Evolutionary conservation across 2,888 invertebrate genomes (phyloP), one percentile per base, ranked within the genome.

Genomic region (Scaptomyza cyrtandrae): DNA sequence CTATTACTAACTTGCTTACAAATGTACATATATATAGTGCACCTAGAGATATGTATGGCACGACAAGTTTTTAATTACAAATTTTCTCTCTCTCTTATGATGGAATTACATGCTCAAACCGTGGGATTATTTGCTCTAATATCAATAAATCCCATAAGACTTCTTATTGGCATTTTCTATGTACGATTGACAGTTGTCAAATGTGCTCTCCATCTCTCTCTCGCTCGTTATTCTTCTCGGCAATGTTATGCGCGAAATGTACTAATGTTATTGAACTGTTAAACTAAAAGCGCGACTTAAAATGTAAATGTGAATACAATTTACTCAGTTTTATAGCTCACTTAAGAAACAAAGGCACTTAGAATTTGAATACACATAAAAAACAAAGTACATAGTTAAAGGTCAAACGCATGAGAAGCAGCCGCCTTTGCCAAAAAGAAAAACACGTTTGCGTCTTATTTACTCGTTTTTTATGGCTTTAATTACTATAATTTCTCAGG

Each of bases 401-500:
- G 62, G 61, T 71, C 54, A 63, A 46, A 53, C 14, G 45, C 57
- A 45, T 49, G 24, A 24, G 46, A 53, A 19, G 24, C 33, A 19
- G 24, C 29, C n/a, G 37, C 35, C 50, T 53, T 31, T 49, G 61
- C 37, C 14, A 45, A 48, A 35, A 63, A 71, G 64, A 80, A 78
- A 82, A 86, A 86, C 74, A 52, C 64, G 64, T 60, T 68, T 64
- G 59, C 46, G 33, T 46, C 48, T 67, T 69, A 68, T 78, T 82
- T 86, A 55, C 65, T 66, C 66, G 59, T 50, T 75, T 81, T 85
- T 76, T 72, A 82, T 80, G 68, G 53, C 74, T 86, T 86, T 88
- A 88, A 88, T 83, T 88, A 67, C 86, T 67, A 79, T 71, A 44
- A 85, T 82, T 86, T 88, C 86, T 86, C 73, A 85, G 76, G 66